These are phyloP conservation scores for Luffia ferchaultella DNA, from an alignment of 2,888 invertebrate genomes.

Conservation along the genomic window DNA sequence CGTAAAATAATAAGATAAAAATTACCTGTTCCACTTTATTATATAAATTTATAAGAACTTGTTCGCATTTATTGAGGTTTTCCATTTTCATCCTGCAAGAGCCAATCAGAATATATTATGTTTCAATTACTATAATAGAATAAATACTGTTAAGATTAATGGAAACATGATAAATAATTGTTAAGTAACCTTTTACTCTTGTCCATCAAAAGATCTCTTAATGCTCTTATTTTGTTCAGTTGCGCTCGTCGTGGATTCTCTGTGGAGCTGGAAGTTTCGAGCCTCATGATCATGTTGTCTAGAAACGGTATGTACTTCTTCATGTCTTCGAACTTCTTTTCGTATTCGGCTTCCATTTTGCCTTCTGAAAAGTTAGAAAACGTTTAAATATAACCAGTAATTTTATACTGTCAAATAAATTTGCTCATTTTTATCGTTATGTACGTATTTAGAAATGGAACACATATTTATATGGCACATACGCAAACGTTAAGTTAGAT, in stretches of 20 bases:
- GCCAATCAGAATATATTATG: constrained; percentile 10
- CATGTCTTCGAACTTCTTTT: constrained; percentile 70
- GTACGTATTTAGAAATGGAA: too few relatives aligned
- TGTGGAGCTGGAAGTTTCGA: constrained; percentile 56
- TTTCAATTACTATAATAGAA: neutral
- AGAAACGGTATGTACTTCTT: constrained; percentile 78
- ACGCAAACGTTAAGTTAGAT: too few relatives aligned
- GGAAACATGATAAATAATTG: constrained; percentile 5
- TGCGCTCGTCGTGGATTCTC: constrained; percentile 66
- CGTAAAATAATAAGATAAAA: too few relatives aligned
- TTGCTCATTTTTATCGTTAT: too few relatives aligned
- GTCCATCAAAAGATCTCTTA: constrained; percentile 68
- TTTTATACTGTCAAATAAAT: too few relatives aligned
- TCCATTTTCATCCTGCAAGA: constrained; percentile 72
- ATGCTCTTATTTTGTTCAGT: constrained; percentile 69
- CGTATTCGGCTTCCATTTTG: constrained; percentile 60
- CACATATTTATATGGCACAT: too few relatives aligned
- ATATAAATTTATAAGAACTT: constrained; percentile 71
- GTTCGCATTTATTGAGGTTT: constrained; percentile 73
- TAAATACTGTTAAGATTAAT: neutral
- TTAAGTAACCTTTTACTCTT: constrained; percentile 54
- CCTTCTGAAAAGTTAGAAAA: constrained; percentile 23
- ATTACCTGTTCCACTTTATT: constrained; percentile 72
- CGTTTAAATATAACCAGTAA: too few relatives aligned
- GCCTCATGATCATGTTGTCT: constrained; percentile 71